Evolutionary conservation across 2,888 invertebrate species (phyloP).

Genomic region (Leptopilina syphax): DNA sequence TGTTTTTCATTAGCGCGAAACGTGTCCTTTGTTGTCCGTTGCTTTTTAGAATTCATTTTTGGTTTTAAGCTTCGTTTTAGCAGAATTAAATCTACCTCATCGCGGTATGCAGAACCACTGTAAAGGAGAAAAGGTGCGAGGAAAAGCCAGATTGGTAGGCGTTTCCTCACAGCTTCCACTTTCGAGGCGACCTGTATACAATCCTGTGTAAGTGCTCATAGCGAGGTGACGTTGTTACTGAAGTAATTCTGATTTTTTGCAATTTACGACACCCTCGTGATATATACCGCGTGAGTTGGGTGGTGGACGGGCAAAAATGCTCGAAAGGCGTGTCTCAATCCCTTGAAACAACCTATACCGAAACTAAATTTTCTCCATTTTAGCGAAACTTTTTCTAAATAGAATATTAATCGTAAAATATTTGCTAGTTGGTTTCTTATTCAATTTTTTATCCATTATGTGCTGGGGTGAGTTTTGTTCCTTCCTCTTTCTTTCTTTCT

Average conservation of each 20-base stretch:
- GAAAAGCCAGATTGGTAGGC: slow-evolving; percentile 73
- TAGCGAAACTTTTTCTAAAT: background rate
- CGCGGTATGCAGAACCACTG: slow-evolving; percentile 51
- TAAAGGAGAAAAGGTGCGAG: slow-evolving; percentile 41
- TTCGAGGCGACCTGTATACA: slow-evolving; percentile 20
- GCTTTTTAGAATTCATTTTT: slow-evolving; percentile 66
- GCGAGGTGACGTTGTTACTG: slow-evolving; percentile 37
- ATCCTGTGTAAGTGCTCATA: slow-evolving; percentile 30
- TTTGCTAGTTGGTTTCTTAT: background rate
- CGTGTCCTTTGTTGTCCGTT: slow-evolving; percentile 50
- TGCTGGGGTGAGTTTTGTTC: background rate
- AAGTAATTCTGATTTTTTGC: slow-evolving; percentile 48
- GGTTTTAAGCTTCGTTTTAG: slow-evolving; percentile 64
- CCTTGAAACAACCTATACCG: slow-evolving; percentile 13
- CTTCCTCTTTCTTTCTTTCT: background rate
- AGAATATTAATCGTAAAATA: slow-evolving; percentile 15
- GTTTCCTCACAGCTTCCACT: slow-evolving; percentile 62
- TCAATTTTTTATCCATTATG: background rate
- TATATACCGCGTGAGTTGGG: slow-evolving; percentile 11
- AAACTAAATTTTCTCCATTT: slow-evolving; percentile 16
- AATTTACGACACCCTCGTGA: slow-evolving; percentile 44
- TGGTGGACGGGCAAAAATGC: background rate
- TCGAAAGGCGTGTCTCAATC: slow-evolving; percentile 25
- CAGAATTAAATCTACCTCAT: slow-evolving; percentile 55
- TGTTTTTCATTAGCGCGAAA: slow-evolving; percentile 59